Evolutionary conservation across 2,113 vertebrate genomes (phyloP).

Genomic region (Todiramphus chloris): DNA sequence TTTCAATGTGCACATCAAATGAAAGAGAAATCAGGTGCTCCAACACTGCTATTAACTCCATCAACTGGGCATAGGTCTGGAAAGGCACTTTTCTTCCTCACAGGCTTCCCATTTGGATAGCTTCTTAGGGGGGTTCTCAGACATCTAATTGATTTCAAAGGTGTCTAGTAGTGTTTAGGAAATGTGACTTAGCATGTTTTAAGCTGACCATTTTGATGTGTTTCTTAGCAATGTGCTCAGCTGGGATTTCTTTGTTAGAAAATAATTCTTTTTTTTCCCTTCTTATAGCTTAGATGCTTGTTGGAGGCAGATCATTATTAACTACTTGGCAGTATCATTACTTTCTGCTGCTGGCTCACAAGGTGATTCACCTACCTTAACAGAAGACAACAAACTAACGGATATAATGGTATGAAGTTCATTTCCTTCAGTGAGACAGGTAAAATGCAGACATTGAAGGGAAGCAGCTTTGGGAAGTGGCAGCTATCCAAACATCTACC

Average conservation of each 20-base stretch:
- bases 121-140: neutral
- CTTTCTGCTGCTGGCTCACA: neutral
- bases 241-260: constrained; percentile 5
- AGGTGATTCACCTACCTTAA: neutral
- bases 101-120: neutral
- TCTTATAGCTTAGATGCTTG: neutral
- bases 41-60: neutral
- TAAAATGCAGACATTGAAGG: constrained; percentile 1
- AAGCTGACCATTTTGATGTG: neutral
- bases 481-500: neutral
- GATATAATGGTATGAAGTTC: neutral
- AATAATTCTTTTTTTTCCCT: neutral
- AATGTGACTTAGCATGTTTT: neutral
- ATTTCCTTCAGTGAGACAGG: constrained; percentile 17
- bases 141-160: neutral
- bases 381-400: neutral
- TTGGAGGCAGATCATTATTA: neutral
- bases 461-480: neutral
- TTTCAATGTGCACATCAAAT: neutral
- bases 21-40: neutral
- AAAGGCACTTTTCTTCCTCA: neutral
- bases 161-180: neutral
- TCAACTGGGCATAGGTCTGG: neutral
- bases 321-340: neutral
- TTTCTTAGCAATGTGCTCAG: neutral